Percentiles rank a stretch among this genome's conserved stretches.
Conservation (phyloP, 2,113 vertebrate species). For the Oceanites oceanicus region DNA sequence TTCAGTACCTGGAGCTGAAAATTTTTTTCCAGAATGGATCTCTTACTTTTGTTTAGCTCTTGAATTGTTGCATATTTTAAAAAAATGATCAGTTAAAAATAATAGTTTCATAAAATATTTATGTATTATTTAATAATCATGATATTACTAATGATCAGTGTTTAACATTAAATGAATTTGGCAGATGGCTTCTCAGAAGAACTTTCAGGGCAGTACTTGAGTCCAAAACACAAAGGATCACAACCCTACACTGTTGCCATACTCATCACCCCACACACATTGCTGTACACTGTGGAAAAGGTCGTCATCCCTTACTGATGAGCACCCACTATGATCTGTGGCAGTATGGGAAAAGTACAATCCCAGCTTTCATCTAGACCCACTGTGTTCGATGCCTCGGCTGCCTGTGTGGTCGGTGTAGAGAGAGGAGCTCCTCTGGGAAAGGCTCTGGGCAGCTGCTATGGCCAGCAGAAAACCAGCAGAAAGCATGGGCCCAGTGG, state of each 20-base stretch:
- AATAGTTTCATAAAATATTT: background rate
- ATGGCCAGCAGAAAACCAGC: background rate
- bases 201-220: background rate
- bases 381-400: fast-evolving
- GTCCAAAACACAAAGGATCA: background rate
- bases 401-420: fast-evolving
- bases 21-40: background rate
- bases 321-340: background rate
- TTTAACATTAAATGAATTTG: background rate
- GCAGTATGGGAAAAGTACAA: background rate
- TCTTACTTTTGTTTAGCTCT: background rate
- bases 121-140: background rate
- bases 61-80: background rate
- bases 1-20: background rate
- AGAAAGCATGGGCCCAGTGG: background rate
- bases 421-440: background rate
- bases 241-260: background rate
- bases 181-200: background rate
- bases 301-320: background rate
- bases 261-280: fast-evolving
- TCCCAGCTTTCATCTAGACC: background rate
- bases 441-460: background rate
- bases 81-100: background rate
- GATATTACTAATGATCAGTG: background rate
- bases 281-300: background rate